Conservation (phyloP, 2,888 invertebrate genomes). For the Noctua comes region DNA sequence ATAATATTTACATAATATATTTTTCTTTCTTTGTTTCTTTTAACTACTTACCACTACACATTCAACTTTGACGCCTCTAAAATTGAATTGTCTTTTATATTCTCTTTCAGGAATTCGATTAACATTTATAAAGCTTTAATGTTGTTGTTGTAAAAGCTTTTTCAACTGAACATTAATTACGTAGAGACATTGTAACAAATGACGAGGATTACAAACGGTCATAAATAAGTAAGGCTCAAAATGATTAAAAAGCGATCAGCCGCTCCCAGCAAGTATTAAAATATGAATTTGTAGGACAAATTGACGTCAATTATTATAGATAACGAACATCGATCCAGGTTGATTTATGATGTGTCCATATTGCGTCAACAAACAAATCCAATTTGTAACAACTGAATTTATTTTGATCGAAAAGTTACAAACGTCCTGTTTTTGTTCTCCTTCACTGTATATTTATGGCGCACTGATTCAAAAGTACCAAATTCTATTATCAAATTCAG, state of each 20-base stretch:
- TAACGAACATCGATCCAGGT: constrained; percentile 33
- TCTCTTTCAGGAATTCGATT: constrained; percentile 6
- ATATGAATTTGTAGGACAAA: constrained; percentile 44
- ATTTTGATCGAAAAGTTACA: constrained; percentile 36
- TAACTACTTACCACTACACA: constrained; percentile 26
- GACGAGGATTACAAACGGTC: constrained; percentile 44
- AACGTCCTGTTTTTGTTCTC: constrained; percentile 22
- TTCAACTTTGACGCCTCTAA: constrained; percentile 26
- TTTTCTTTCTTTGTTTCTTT: constrained; percentile 37
- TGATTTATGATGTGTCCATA: constrained; percentile 26
- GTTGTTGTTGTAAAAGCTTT: constrained; percentile 26
- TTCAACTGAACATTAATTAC: constrained; percentile 42
- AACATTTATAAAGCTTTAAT: constrained; percentile 20
- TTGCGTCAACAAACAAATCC: constrained; percentile 42
- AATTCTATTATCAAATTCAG: constrained; percentile 17
- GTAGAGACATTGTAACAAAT: constrained; percentile 40
- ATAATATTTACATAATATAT: too few relatives aligned
- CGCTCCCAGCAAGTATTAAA: constrained; percentile 22
- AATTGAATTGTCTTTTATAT: constrained; percentile 28
- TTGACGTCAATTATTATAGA: constrained; percentile 28
- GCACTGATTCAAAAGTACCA: constrained; percentile 28
- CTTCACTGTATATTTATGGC: constrained; percentile 29
- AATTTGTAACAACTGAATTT: constrained; percentile 40
- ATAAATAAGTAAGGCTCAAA: constrained; percentile 30
- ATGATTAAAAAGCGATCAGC: constrained; percentile 62